Evolutionary conservation across 2,113 vertebrate genomes (phyloP), one percentile per base, ranked within the genome.

Genomic region (Excalfactoria chinensis): DNA sequence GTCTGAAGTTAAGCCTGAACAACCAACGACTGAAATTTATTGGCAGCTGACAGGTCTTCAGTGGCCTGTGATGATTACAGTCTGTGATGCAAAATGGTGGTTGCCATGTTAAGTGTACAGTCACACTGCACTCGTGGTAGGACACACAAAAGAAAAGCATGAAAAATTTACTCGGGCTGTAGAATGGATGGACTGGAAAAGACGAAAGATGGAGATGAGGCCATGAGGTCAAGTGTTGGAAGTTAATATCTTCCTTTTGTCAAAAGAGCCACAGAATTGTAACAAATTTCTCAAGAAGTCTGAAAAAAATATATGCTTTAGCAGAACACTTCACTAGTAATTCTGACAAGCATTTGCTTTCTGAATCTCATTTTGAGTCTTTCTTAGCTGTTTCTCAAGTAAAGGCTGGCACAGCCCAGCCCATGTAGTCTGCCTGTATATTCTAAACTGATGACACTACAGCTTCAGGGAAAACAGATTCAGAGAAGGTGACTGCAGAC

Each of bases 1-100:
- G 92, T 72, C 87, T 94, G 53, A 93, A 92, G 76, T 64, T 84
- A 67, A 94, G 80, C 51, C 67, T 88, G 49, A 89, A 92, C 9
- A 41, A 60, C 35, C 93, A 84, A 91, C 74, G 53, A 81, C 79
- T 91, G 66, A 73, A 84, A 87, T 84, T 88, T 68, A 85, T 55
- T 62, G 64, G 60, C 90, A 92, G 30, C 49, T 60, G 84, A 90
- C 53, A 90, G 59, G 49, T 71, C 63, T 93, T 90, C 84, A 90
- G 82, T 79, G 84, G 82, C 51, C 85, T 89, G 88, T 94, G 86
- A 84, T 56, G 81, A 78, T 1, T 92, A 58, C 76, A 49, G 76
- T 40, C 34, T 41, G 49, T 91, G 77, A 63, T 79, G 51, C 64
- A 91, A 74, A 90, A 85, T 3, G 0, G 30, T 92, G 73, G 60